Conservation (phyloP, 2,113 vertebrate genomes). For the Halcyon senegalensis region DNA sequence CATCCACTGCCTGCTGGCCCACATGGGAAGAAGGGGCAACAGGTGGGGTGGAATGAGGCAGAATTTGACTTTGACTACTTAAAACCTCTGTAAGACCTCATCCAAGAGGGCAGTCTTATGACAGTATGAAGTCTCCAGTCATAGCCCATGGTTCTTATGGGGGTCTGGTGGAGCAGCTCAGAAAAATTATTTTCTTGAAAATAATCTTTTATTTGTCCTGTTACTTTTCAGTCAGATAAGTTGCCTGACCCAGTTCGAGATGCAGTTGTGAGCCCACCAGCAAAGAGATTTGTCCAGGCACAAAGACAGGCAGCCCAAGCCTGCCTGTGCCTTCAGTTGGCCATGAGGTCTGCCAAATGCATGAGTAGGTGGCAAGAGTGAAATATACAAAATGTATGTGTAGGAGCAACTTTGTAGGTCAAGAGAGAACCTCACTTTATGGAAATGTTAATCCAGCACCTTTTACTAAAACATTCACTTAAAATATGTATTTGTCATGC, state of each 20-base stretch:
- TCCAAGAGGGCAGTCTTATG: background rate
- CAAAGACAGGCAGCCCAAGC: background rate
- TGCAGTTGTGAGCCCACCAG: fast-evolving
- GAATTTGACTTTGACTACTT: background rate
- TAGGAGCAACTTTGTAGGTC: background rate
- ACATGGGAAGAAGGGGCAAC: background rate
- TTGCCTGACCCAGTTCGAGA: background rate
- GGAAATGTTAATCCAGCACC: constrained; percentile 15
- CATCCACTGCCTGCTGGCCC: background rate
- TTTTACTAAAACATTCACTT: constrained; percentile 15
- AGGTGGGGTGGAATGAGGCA: background rate
- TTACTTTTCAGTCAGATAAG: background rate
- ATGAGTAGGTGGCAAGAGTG: background rate
- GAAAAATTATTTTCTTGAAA: background rate
- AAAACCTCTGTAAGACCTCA: background rate
- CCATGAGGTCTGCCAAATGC: background rate
- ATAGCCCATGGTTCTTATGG: fast-evolving
- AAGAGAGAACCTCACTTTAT: background rate
- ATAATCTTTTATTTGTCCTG: background rate
- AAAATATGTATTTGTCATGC: constrained; percentile 19
- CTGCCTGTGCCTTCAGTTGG: background rate
- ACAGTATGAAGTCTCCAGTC: background rate
- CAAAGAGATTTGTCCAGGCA: background rate
- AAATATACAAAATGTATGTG: background rate
- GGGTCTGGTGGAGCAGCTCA: background rate